Base-by-base conservation (phyloP, 2,888 invertebrate species). In the Apotomis capreana region DNA sequence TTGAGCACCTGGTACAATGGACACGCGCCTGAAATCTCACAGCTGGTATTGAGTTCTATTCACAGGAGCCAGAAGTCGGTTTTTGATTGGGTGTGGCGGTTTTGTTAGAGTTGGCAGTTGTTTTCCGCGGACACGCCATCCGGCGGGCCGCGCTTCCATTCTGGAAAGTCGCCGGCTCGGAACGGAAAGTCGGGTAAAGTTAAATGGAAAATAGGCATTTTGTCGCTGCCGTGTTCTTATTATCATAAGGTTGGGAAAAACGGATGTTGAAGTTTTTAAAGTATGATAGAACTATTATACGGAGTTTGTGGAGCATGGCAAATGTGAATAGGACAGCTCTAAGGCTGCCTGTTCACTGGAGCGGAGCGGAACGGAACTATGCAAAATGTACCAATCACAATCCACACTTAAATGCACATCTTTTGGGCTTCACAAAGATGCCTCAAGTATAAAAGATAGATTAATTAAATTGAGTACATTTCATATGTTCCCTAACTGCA, bases 141-240 rank as follows among this genome's bases (percentile, higher is more conserved):
- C 64, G 64, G n/a, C 68, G 73, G 74, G 74, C 55, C 70, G 59
- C 60, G 70, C 78, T 81, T 79, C 76, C 74, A 78, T 78, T 81
- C 77, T 62, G 61, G 26, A 40, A 51, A 61, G 61, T 68, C 68
- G 13, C n/a, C 36, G 76, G 74, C 64, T 76, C 76, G 74, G 77
- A 75, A 72, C 76, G 68, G 68, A 55, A 74, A 74, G 70, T 74
- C 68, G 51, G 69, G 77, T 74, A 73, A 81, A 85, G 83, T 87
- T 76, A 74, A 81, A 81, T 82, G 82, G 79, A 80, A 83, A 82
- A 76, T 77, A 74, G 72, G 69, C 62, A 75, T 74, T 69, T 76
- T 75, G 76, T 74, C 73, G 70, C 69, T 70, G 59, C 74, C 63
- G 54, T 64, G 54, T 65, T 70, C 37, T 54, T 60, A 37, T 65